Evolutionary conservation across 1,140 invertebrate genomes (phyloP), one percentile per base, ranked within the genome.

Genomic region (Onthophagus taurus): DNA sequence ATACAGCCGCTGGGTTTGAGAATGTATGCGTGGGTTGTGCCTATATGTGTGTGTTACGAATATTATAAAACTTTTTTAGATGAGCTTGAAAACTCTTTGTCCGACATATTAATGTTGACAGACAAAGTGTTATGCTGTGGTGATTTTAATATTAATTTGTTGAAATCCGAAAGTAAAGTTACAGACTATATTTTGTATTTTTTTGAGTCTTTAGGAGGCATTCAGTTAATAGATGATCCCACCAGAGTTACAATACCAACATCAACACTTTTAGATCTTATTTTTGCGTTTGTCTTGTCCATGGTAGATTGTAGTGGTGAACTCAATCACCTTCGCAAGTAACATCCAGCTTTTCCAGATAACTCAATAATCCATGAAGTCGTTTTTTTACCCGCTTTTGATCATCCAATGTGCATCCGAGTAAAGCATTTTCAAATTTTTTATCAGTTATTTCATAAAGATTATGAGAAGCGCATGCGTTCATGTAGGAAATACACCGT

Each of bases 361-460:
- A 89, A 50, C 81, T 77, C 13, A 87, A 69, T 16, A 90, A 65
- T n/a, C 85, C 85, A 53, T 86, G 83, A 6, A 92, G 68, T 44
- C 86, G 76, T 61, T 86, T 88, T 64, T 86, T 85, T 11, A 90
- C 80, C 11, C 80, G 74, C 57, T 92, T 92, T 60, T 91, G 88
- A 70, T 92, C 89, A 55, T 92, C 88, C 9, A 89, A 63, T 0
- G 87, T 87, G 63, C 88, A 91, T 19, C 86, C 86, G 9, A 91
- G 70, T 41, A 92, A 74, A 29, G 78, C 81, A 7, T 72, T 73
- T 62, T 91, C 87, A 60, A 92, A 92, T 48, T 74, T 78, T 63
- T 86, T 85, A 63, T 87, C 83, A 9, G 76, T 76, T 1, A 54
- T 30, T 9, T 56, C 55, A 20, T 70, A 68, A 9, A 55, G 53